Evolutionary conservation across 2,888 invertebrate species (phyloP).

Genomic region (Leucophenga maculata): DNA sequence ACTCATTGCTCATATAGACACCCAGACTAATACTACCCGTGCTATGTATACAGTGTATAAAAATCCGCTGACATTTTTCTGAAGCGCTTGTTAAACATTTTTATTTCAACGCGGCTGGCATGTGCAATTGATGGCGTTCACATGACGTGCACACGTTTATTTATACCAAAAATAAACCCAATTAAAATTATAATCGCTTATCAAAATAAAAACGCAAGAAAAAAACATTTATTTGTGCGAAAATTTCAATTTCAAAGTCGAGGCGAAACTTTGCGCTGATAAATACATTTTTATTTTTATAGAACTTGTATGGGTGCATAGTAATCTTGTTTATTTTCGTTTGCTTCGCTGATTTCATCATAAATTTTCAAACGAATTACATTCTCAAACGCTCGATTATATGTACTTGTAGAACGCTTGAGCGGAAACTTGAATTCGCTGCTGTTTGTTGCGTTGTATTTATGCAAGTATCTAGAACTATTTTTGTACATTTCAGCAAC

Average conservation of each 20-base stretch:
- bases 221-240: slow-evolving; percentile 32
- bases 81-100: no score
- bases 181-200: neutral
- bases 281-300: neutral
- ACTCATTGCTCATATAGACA: no score
- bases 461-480: no score
- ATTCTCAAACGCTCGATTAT: no score
- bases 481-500: no score
- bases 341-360: no score
- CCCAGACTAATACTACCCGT: no score
- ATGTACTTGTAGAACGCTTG: no score
- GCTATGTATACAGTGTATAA: no score
- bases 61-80: no score
- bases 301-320: neutral
- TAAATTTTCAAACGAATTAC: no score
- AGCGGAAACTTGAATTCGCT: neutral
- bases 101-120: no score
- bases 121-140: neutral
- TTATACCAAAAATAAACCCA: slow-evolving; percentile 16
- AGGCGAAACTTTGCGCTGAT: slow-evolving; percentile 38
- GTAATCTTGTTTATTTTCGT: neutral
- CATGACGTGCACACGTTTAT: slow-evolving; percentile 4
- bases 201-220: neutral
- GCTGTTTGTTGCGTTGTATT: slow-evolving; percentile 16
- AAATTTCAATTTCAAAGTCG: slow-evolving; percentile 53